Evolutionary conservation across 2,888 invertebrate genomes (phyloP).

Genomic region (Aporophyla nigra): DNA sequence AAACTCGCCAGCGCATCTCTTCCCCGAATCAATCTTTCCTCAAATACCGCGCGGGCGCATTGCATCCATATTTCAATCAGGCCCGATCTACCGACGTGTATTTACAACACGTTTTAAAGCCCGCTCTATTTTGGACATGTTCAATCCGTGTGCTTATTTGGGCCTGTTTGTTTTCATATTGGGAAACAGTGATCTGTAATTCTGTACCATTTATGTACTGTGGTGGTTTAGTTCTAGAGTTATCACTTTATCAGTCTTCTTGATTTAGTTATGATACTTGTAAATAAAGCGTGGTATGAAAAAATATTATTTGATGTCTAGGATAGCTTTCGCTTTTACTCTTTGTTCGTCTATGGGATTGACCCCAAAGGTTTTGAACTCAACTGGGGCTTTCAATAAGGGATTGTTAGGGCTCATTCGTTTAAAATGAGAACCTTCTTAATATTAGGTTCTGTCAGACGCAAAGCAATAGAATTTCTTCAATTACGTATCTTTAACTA

Average conservation of each 20-base stretch:
- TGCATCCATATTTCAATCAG: conserved; percentile 87
- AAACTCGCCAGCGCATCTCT: conserved; percentile 41
- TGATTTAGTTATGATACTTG: conserved; percentile 8
- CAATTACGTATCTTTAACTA: too few species aligned
- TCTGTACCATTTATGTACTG: conserved; percentile 71
- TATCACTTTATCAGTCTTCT: conserved; percentile 50
- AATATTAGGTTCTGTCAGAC: not conserved
- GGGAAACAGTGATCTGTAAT: conserved; percentile 77
- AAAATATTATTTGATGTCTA: too few species aligned
- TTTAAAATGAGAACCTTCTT: not conserved
- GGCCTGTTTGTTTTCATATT: conserved; percentile 82
- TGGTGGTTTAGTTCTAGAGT: conserved; percentile 57
- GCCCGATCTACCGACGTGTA: conserved; percentile 80
- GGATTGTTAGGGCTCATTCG: not conserved
- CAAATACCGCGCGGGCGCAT: conserved; percentile 76
- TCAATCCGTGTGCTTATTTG: conserved; percentile 81
- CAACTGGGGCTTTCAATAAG: not conserved
- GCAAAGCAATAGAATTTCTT: too few species aligned
- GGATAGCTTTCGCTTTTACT: not conserved
- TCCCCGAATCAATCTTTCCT: conserved; percentile 66
- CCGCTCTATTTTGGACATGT: conserved; percentile 85
- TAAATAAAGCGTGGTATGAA: not conserved
- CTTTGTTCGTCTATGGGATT: not conserved
- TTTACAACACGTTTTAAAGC: conserved; percentile 81
- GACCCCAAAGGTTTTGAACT: not conserved